Evolutionary conservation across 2,888 invertebrate genomes (phyloP), one percentile per base, ranked within the genome.

Genomic region (Dyspetes luteomarginatus): DNA sequence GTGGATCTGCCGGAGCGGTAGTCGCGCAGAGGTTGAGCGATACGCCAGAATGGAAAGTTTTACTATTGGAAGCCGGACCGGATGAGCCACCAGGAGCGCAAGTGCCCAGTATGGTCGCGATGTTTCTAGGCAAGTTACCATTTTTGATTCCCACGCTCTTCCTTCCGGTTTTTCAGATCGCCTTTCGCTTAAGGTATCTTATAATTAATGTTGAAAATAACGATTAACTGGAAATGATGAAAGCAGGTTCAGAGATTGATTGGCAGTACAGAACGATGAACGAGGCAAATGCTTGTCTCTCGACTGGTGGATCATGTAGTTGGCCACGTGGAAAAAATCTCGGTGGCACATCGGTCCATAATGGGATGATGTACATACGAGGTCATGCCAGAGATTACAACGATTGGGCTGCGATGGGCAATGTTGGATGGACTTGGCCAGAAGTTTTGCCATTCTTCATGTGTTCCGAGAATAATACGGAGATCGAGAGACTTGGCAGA

Each of bases 301-400:
- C 88, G 9, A 87, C 71, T 2, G 85, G 85, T 7, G 93, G 93
- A 0, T 91, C 92, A 3, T 95, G 95, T 87, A 92, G 91, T 15
- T 96, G 96, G 96, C 94, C 95, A 0, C 93, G 96, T 71, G 96
- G 95, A 1, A 96, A 96, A 89, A 95, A 95, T 81, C 89, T 93
- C 87, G 97, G 97, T 3, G 97, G 97, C 0, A 94, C 94, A 84
- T 94, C 95, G 56, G 95, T 95, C 0, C 94, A 96, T 68, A 96
- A 97, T 88, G 97, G 97, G 0, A 97, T 97, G 97, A 96, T 96
- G 95, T 97, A 97, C 90, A 95, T 95, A 91, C 93, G 97, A 22
- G 97, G 97, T 0, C 95, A 95, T 85, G 93, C 95, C 0, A 93
- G 93, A 0, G 97, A 97, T 92, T 97, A 95, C 91, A 95, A 97